Evolutionary conservation across 2,797 vertebrate genomes (phyloP), one percentile per base, ranked within the genome.

Genomic region (Acanthis flammea): DNA sequence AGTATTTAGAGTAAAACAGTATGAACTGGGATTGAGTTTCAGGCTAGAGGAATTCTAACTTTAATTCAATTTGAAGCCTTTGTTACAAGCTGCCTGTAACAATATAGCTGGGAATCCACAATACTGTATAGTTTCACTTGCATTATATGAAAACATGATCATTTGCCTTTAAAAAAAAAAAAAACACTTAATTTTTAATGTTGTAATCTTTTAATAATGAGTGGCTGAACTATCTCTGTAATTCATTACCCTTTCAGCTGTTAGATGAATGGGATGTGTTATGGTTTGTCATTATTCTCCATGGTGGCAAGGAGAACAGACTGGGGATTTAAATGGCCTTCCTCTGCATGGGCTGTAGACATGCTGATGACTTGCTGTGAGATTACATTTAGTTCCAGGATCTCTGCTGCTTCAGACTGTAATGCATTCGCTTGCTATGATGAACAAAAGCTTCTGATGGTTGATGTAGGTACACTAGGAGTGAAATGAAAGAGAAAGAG

Each of bases 121-220:
- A 80, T 51, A 53, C 14, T 66, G 30, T 91, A 39, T 75, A 50
- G 31, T 91, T 93, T 86, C 54, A 33, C 62, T 94, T 35, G 7
- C 14, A 9, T 95, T 82, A 11, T 55, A 72, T 60, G 72, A 94
- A 92, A 94, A 90, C 48, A 47, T 33, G 33, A 74, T 88, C 48
- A 45, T 95, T 93, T 94, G 62, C 93, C 88, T 88, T 88, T 10
- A 53, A 92, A 93, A 88, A 65, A 93, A 88, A 65, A 37, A 35
- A 54, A 2, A 0, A 6, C 12, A 80, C 88, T 97, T 96, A 80
- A 88, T 93, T 95, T 96, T 95, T 95, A 85, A 82, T 80, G 63
- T 90, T 94, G 78, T 93, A 90, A 94, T 95, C 88, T 96, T 97
- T 97, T 96, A 95, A 96, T 97, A 93, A 94, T 55, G 86, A 94